These are phyloP conservation scores for Sipha flava DNA, from an alignment of 1,140 invertebrate genomes.

Conservation along the genomic window DNA sequence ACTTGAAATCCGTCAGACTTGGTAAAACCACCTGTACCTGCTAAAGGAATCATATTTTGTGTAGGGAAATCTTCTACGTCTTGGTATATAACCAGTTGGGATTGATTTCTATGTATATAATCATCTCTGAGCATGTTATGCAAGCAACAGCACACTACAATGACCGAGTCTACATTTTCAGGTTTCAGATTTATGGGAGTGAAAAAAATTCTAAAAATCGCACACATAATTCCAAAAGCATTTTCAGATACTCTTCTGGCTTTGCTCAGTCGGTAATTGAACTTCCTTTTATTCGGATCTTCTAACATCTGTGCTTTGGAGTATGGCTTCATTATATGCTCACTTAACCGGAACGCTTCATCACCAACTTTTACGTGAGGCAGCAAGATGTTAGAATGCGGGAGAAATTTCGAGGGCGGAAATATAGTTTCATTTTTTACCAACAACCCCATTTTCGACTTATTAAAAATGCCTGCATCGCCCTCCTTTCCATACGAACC, in stretches of 20 bases:
- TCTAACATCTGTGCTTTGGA: conserved; percentile 40
- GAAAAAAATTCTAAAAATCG: conserved; percentile 44
- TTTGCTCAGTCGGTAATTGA: conserved; percentile 44
- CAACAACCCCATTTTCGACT: conserved; percentile 36
- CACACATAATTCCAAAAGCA: conserved; percentile 48
- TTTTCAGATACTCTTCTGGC: conserved; percentile 47
- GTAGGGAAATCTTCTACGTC: background rate
- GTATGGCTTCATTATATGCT: conserved; percentile 47
- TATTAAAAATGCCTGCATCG: conserved; percentile 43
- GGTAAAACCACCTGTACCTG: conserved; percentile 7
- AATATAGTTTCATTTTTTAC: conserved; percentile 34
- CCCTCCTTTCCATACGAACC: conserved; percentile 38
- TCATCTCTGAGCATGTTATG: conserved; percentile 42
- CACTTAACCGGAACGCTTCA: conserved; percentile 46
- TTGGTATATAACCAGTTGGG: conserved; percentile 1
- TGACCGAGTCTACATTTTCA: conserved; percentile 38
- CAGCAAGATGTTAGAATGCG: conserved; percentile 33
- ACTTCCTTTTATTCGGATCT: conserved; percentile 37
- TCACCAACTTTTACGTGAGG: conserved; percentile 44
- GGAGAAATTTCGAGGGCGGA: background rate
- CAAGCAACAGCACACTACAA: conserved; percentile 39
- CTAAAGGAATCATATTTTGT: conserved; percentile 10
- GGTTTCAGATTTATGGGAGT: conserved; percentile 40
- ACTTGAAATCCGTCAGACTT: conserved; percentile 3
- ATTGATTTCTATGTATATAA: conserved; percentile 28